Percentiles rank a stretch among this genome's conserved stretches.
These are phyloP conservation scores for Scomber scombrus DNA, from an alignment of 2,113 vertebrate species.

Conservation along the genomic window DNA sequence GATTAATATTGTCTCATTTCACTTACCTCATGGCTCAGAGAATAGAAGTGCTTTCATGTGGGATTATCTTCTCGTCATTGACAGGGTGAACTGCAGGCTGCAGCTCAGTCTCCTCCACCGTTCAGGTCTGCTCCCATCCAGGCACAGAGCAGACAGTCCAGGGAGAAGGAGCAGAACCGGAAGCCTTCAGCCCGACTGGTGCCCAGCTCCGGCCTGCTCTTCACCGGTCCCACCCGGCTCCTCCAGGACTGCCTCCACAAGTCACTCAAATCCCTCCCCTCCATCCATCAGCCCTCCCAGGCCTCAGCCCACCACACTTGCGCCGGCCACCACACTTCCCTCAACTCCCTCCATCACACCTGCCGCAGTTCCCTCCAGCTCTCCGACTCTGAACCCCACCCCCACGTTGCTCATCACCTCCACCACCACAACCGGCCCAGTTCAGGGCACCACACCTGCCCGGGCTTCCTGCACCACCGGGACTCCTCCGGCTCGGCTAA, in stretches of 20 bases:
- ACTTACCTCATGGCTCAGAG: not conserved
- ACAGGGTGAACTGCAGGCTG: constrained; percentile 87
- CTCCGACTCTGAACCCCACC: constrained; percentile 41
- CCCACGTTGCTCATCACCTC: constrained; percentile 20
- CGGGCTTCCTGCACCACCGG: constrained; percentile 52
- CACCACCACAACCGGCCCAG: constrained; percentile 22
- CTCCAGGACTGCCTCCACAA: constrained; percentile 81
- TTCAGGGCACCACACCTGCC: constrained; percentile 67
- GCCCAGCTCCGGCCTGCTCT: constrained; percentile 82
- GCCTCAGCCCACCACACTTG: constrained; percentile 36
- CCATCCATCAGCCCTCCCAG: constrained; percentile 65
- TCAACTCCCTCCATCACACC: constrained; percentile 64
- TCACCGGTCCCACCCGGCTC: constrained; percentile 81
- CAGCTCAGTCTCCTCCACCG: constrained; percentile 81
- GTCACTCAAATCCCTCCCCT: constrained; percentile 68
- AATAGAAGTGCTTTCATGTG: not conserved
- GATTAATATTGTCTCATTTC: no score
- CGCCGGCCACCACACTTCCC: constrained; percentile 55
- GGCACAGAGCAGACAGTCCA: constrained; percentile 49
- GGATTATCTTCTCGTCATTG: not conserved
- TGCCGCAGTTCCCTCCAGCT: constrained; percentile 61
- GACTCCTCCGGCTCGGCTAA: constrained; percentile 35
- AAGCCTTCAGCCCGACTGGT: constrained; percentile 84
- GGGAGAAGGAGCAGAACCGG: constrained; percentile 67
- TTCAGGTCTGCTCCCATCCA: constrained; percentile 80